Base-by-base conservation (phyloP, 2,888 invertebrate species). In the Monochamus alternatus region DNA sequence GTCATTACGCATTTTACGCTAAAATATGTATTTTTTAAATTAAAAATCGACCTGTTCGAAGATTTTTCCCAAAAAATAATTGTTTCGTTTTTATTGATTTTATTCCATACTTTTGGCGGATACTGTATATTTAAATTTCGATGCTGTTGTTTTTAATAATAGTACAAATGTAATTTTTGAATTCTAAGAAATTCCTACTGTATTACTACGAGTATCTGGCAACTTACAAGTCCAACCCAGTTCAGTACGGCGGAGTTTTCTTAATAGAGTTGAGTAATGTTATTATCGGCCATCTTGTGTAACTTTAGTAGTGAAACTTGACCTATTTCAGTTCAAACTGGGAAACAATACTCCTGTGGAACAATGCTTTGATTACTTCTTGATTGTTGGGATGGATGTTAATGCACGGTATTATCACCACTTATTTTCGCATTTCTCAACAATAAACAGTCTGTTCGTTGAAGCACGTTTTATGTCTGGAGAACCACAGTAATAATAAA, bases 221-320 rank as follows among this genome's bases (percentile, higher is more conserved):
- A 47, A 10, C 4, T 47, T 5, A 47, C 9, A 10, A 12, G 22
- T 55, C 4, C 3, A 55, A 55, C 22, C n/a, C 55, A 55, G 7
- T 14, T 55, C n/a, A 22, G 3, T 47, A 47, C 4, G 14, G n/a
- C n/a, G 5, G 55, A 55, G 55, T 55, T 55, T n/a, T 55, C 55
- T 55, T 55, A 55, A n/a, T 22, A 55, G 55, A 55, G 55, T 55
- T 55, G n/a, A 22, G 55, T 14, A 55, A 55, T 55, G 55, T 55
- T 22, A 22, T 55, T 55, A 12, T 47, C 47, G 47, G 12, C 47
- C 10, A 47, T 47, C 12, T 47, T 47, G 47, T 47, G 47, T 47
- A 47, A 47, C 47, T 22, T 55, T 22, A 22, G 55, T 55, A 55
- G 55, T 12, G 47, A 12, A 47, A 47, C 47, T 47, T 47, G 47